phyloP scores from a whole-genome alignment of 92 coral and sea anemone species.

The Actinostola sp. region DNA sequence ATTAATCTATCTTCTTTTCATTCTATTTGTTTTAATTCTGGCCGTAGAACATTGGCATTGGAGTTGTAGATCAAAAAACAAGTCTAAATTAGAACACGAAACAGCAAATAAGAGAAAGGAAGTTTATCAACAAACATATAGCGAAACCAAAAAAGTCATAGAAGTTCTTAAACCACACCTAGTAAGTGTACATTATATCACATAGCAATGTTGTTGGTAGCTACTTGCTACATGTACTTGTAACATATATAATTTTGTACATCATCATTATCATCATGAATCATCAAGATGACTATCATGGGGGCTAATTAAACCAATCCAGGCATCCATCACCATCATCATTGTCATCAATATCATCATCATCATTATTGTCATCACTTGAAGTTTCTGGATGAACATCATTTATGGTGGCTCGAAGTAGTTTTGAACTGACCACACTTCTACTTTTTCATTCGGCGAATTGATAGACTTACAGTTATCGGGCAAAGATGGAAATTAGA shows the following conservation, averaged over 20 bases:
- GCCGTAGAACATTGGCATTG: not conserved
- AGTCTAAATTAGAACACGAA: not conserved
- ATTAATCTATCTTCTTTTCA: too few relatives aligned
- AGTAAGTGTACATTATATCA: conserved; percentile 21
- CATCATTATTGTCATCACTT: conserved; percentile 1
- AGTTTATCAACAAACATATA: conserved; percentile 46
- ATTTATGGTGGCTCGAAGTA: too few relatives aligned
- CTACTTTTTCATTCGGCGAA: too few relatives aligned
- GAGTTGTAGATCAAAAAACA: not conserved
- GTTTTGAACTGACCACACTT: too few relatives aligned
- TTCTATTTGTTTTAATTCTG: not conserved
- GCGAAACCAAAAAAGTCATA: conserved; percentile 67
- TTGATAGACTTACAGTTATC: too few relatives aligned
- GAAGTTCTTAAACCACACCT: conserved; percentile 80
- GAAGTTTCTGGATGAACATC: not conserved
- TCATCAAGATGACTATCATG: not conserved
- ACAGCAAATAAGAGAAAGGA: conserved; percentile 32
- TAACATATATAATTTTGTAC: not conserved
- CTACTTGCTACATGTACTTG: too few relatives aligned
- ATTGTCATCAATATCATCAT: not conserved
- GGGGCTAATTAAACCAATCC: too few relatives aligned
- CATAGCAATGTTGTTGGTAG: too few relatives aligned
- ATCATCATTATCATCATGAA: not conserved
- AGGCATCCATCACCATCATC: not conserved
- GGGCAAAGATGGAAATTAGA: too few relatives aligned